A percentile compares a stretch with the other conserved stretches of the same genome.
phyloP scores from a whole-genome alignment of 2,888 invertebrate species.

The Flabesymbios commensalis region DNA sequence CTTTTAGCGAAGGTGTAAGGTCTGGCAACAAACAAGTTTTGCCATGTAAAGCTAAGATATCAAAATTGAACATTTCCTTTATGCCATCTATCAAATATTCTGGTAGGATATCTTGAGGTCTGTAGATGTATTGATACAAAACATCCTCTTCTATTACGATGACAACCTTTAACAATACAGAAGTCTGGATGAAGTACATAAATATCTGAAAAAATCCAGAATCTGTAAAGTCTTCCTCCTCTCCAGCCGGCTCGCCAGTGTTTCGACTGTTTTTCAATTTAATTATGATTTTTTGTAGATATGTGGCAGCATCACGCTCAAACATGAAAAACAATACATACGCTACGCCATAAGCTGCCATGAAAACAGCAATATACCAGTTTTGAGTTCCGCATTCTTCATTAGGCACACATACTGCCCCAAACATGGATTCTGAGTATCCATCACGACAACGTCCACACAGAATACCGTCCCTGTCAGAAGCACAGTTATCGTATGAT shows the following conservation, averaged over 20 bases:
- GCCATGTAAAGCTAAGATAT: background rate
- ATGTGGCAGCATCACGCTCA: constrained; percentile 11
- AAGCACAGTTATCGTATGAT: constrained; percentile 8
- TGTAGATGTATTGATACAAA: background rate
- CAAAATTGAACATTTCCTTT: constrained; percentile 9
- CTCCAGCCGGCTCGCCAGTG: background rate
- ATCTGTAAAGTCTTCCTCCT: background rate
- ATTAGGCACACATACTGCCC: constrained; percentile 19
- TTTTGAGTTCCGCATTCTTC: constrained; percentile 7
- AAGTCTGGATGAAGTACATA: constrained; percentile 31
- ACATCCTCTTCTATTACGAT: constrained; percentile 11
- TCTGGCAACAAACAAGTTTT: constrained; percentile 8
- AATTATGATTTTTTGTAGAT: no score
- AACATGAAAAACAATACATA: constrained; percentile 28
- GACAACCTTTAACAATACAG: constrained; percentile 15
- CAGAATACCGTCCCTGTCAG: constrained; percentile 17
- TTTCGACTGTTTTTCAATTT: no score
- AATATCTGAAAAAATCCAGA: constrained; percentile 27
- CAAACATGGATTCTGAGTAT: constrained; percentile 25
- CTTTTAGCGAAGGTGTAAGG: constrained; percentile 5
- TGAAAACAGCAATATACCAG: background rate
- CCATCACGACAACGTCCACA: constrained; percentile 26
- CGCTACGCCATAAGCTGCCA: constrained; percentile 20
- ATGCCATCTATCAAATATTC: constrained; percentile 2
- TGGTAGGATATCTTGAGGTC: constrained; percentile 10